Percentiles rank a stretch among this genome's conserved stretches.
Evolutionary conservation across 1,140 invertebrate species (phyloP).

Genomic region (Bombus picipes): DNA sequence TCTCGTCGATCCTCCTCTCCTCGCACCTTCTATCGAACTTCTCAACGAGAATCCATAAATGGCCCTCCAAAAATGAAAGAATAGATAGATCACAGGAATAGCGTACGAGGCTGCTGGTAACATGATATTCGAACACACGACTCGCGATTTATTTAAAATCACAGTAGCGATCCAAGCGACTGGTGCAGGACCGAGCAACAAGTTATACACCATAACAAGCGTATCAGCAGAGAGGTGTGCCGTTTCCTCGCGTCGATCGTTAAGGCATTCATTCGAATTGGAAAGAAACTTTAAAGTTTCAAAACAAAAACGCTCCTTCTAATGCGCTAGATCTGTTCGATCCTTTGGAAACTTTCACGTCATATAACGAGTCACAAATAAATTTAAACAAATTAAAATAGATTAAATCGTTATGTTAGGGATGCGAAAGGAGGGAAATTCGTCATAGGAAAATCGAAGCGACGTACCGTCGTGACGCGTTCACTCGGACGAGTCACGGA

Average conservation of each 20-base stretch:
- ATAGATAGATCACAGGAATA: neutral
- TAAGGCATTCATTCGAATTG: neutral
- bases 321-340: neutral
- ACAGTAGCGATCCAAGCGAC: slow-evolving; percentile 20
- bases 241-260: slow-evolving; percentile 19
- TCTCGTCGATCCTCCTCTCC: neutral
- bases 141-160: slow-evolving; percentile 50
- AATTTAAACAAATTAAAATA: too few species aligned
- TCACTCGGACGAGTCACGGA: too few species aligned
- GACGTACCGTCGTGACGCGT: too few species aligned
- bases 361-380: neutral
- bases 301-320: too few species aligned
- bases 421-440: too few species aligned
- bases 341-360: neutral
- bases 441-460: too few species aligned
- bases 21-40: too few species aligned
- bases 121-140: neutral
- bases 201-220: slow-evolving; percentile 66
- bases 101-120: neutral
- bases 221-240: slow-evolving; percentile 28
- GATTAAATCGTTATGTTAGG: too few species aligned
- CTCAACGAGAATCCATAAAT: neutral
- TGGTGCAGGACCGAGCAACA: slow-evolving; percentile 55
- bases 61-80: neutral
- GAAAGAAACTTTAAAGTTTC: neutral